Conservation (phyloP, 2,888 invertebrate genomes). For the Hypolimnas misippus region DNA sequence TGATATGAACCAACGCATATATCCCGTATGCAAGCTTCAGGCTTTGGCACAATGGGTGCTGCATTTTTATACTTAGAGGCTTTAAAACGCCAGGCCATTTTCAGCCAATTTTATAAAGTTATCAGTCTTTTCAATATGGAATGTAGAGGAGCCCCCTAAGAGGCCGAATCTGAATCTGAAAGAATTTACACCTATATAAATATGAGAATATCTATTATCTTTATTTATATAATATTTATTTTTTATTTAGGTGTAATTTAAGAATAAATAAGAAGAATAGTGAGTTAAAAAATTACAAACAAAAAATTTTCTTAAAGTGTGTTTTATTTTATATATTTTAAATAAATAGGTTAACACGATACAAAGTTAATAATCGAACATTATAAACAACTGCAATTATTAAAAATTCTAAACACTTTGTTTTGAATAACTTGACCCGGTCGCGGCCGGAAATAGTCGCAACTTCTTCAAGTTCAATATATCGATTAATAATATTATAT, state of each 20-base stretch:
- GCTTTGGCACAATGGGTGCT: constrained; percentile 96
- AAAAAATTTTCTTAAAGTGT: neutral
- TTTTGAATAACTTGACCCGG: constrained; percentile 79
- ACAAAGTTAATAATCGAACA: neutral
- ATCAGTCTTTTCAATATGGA: constrained; percentile 79
- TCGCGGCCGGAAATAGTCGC: constrained; percentile 68
- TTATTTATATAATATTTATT: neutral
- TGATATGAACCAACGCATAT: constrained; percentile 96
- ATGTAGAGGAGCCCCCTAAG: constrained; percentile 59
- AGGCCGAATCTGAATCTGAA: constrained; percentile 56
- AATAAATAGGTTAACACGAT: neutral
- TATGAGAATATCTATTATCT: neutral
- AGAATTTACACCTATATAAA: constrained; percentile 37
- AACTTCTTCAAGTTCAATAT: constrained; percentile 38
- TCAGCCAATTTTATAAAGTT: constrained; percentile 66
- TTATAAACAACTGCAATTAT: constrained; percentile 25
- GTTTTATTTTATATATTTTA: neutral
- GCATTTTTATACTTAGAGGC: constrained; percentile 99
- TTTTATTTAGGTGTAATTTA: neutral
- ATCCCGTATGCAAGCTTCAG: constrained; percentile 95
- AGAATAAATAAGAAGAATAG: neutral
- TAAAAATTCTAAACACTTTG: constrained; percentile 55
- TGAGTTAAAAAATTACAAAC: neutral
- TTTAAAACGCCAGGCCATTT: constrained; percentile 97
- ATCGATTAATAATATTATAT: constrained; percentile 25